Base-by-base conservation (phyloP, 2,113 vertebrate species). In the Pelusios castaneus region DNA sequence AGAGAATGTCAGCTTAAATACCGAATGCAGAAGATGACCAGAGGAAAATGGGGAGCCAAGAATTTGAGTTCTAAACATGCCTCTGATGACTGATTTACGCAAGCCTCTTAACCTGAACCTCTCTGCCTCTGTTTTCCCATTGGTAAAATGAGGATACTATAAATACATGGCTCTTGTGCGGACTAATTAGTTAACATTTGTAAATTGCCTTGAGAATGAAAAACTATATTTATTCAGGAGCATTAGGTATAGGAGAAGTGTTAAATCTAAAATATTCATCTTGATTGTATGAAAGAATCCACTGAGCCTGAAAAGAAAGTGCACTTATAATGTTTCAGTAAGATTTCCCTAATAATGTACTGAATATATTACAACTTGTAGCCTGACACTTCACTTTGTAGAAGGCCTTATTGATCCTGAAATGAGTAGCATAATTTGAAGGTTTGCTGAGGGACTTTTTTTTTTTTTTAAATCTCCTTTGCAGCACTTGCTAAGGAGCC, bases 351-450 rank as follows among this genome's bases (percentile, higher is more conserved):
- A 52, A 73, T 73, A 93, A 11, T 34, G 82, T 82, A 11, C 54
- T 92, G 51, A 81, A 82, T 58, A 58, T 85, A 45, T 78, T 94
- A 82, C 31, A 93, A 58, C 80, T 77, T 93, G 17, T 29, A 87
- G 58, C 41, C 38, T 73, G 91, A 87, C 12, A 14, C 47, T 17
- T 96, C 63, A 24, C 1, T 60, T 91, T 94, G 29, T 60, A 94
- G 85, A 87, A 89, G 81, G 58, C 19, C 29, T 58, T 89, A 95
- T 85, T 93, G 76, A 97, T 92, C 21, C 76, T 94, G 73, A 82
- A 95, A 93, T 81, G 63, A 95, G 91, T 45, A 91, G 55, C 11
- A 19, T 82, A 94, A 92, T 93, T 91, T 92, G 93, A 89, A 94
- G 92, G 96, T 95, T 83, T 96, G 83, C 56, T 90, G 41, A 88